phyloP scores from a whole-genome alignment of 2,797 vertebrate species.

The Malacoraja senta region DNA sequence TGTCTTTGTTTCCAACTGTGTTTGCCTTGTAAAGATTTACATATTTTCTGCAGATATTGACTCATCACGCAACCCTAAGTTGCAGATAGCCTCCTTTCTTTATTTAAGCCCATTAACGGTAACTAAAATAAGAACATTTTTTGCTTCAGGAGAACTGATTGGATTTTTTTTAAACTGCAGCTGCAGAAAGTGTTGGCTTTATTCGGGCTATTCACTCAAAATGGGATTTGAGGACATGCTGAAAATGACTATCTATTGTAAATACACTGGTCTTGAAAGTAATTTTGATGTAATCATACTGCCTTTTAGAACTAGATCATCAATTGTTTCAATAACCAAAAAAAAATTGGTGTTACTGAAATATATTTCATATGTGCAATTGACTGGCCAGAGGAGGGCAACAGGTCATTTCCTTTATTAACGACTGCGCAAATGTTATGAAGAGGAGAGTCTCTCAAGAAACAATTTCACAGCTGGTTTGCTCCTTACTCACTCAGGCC shows the following conservation, averaged over 20 bases:
- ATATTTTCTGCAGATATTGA: constrained; percentile 81
- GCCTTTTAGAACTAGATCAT: constrained; percentile 65
- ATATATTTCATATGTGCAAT: constrained; percentile 75
- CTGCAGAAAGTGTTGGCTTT: constrained; percentile 65
- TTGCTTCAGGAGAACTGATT: constrained; percentile 90
- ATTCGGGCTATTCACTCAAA: constrained; percentile 53
- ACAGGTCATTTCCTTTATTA: constrained; percentile 67
- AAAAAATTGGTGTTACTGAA: constrained; percentile 70
- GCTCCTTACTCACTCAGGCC: constrained; percentile 97
- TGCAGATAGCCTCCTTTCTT: constrained; percentile 95
- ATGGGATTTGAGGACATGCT: constrained; percentile 63
- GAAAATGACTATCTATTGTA: constrained; percentile 57
- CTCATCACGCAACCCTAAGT: constrained; percentile 99
- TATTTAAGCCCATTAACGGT: constrained; percentile 89
- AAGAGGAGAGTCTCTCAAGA: constrained; percentile 85
- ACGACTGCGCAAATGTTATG: constrained; percentile 71
- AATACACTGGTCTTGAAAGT: constrained; percentile 69
- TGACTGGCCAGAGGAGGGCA: constrained; percentile 69
- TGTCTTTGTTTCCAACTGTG: constrained; percentile 99
- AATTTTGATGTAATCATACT: constrained; percentile 68
- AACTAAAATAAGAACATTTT: constrained; percentile 89
- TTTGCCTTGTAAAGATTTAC: constrained; percentile 99
- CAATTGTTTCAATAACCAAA: constrained; percentile 64
- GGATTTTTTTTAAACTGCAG: constrained; percentile 69
- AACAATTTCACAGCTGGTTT: constrained; percentile 99